These are phyloP conservation scores for Glareola pratincola DNA, from an alignment of 2,113 vertebrate species.

Conservation along the genomic window DNA sequence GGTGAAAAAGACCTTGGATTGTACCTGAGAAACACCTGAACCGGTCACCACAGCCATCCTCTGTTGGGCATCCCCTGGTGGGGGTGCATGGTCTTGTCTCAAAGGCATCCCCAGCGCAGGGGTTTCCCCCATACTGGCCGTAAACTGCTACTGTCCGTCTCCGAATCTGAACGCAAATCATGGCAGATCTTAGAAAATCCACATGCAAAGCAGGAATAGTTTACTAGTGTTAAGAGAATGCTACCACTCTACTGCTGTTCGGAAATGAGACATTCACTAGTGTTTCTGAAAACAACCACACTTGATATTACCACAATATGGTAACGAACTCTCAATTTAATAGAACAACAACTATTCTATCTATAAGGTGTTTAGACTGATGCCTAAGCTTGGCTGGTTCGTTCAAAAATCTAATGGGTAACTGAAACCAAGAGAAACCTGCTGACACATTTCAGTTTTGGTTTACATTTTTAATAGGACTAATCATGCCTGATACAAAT, in stretches of 20 bases:
- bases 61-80: constrained; percentile 79
- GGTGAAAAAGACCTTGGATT: neutral
- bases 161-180: constrained; percentile 76
- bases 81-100: constrained; percentile 78
- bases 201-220: neutral
- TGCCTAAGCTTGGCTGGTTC: neutral
- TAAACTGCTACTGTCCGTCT: constrained; percentile 76
- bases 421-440: neutral
- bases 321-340: neutral
- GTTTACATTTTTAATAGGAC: neutral
- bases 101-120: constrained; percentile 73
- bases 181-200: neutral
- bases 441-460: neutral
- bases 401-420: neutral
- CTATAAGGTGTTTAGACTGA: neutral
- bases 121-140: constrained; percentile 83
- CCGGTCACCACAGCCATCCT: constrained; percentile 84
- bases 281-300: neutral
- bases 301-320: neutral
- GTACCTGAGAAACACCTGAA: constrained; percentile 90
- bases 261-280: neutral
- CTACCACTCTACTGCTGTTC: neutral
- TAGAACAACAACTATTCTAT: neutral
- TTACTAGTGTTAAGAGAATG: neutral
- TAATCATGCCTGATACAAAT: neutral